phyloP scores from a whole-genome alignment of 1,140 invertebrate species.

The Sesamia nonagrioides region DNA sequence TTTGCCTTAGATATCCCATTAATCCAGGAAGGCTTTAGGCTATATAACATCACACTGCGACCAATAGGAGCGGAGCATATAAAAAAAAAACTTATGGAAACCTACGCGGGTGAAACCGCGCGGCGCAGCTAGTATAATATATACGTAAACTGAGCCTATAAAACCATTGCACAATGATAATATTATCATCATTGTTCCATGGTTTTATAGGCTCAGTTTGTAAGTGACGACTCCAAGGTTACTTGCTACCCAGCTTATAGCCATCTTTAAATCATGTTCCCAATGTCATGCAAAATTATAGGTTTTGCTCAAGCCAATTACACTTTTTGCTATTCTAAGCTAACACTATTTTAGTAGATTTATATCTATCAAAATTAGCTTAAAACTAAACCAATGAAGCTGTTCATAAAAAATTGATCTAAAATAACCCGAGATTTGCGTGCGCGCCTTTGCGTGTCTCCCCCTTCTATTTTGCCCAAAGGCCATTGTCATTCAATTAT shows the following conservation, averaged over 20 bases:
- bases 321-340: neutral
- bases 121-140: too few relatives aligned
- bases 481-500: conserved; percentile 40
- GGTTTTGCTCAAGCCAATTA: neutral
- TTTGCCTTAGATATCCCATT: too few relatives aligned
- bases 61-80: too few relatives aligned
- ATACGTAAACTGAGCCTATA: too few relatives aligned
- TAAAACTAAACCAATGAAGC: neutral
- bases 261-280: neutral
- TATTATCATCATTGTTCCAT: too few relatives aligned
- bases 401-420: neutral
- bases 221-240: neutral
- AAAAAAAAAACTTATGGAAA: too few relatives aligned
- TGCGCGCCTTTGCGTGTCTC: neutral
- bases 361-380: neutral
- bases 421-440: neutral
- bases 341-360: neutral
- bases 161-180: too few relatives aligned
- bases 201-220: too few relatives aligned
- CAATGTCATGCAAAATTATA: neutral
- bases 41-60: too few relatives aligned
- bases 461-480: conserved; percentile 21
- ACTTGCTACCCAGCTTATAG: neutral
- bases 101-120: too few relatives aligned
- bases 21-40: too few relatives aligned